Base-by-base conservation (phyloP, 2,888 invertebrate species). In the Mythimna vitellina region DNA sequence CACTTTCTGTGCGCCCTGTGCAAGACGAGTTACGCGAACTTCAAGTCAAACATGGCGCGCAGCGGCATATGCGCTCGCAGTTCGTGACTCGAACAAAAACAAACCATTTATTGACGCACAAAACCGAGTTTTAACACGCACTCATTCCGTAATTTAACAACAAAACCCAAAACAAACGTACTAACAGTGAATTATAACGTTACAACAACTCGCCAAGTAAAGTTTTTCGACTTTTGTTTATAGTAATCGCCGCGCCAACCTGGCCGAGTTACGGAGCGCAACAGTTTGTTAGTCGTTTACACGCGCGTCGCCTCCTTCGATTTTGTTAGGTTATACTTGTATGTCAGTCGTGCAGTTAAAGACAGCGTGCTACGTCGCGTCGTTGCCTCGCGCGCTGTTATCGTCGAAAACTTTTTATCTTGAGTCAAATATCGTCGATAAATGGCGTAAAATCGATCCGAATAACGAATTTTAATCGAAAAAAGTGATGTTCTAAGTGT, bases 21-120 rank as follows among this genome's bases (percentile, higher is more conserved):
- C 71, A 80, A 81, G 76, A 60, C 75, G 71, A 81, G 65, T 78
- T 81, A 60, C 58, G 80, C 84, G 81, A 86, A 86, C 87, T 92
- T 91, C 90, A 89, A 74, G 70, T 65, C 65, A 73, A 78, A 86
- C 54, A 61, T 69, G n/a, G 57, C 73, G 74, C 71, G 81, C 75
- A 76, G 68, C 70, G 73, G 70, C 49, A 29, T 38, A 56, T 62
- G 68, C 22, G 65, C 25, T 51, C 17, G 53, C 70, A 61, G 89
- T 90, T 89, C 95, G 95, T 95, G 95, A 92, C 93, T 92, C 86
- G 87, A 90, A 89, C 89, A 87, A 92, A 93, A 96, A 93, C 93
- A 93, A 91, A 88, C 82, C 80, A 83, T 89, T 89, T 92, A 92
- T 92, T 92, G 91, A 92, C 89, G 81, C 83, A 89, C 76, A 81